phyloP scores from a whole-genome alignment of 2,113 vertebrate genomes.

The Chinchilla lanigera region DNA sequence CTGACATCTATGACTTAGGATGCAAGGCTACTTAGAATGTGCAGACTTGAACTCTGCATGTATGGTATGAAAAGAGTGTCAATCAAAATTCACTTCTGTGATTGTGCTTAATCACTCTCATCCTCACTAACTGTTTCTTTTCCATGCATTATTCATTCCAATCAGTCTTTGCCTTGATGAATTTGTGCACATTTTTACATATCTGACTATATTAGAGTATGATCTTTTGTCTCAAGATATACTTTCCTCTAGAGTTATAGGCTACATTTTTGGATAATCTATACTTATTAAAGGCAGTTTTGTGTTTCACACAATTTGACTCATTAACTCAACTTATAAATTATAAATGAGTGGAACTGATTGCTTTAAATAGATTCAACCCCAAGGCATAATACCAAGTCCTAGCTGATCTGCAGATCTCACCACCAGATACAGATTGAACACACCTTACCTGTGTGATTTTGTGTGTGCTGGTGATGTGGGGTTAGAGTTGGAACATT shows the following conservation, averaged over 20 bases:
- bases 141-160: accelerated
- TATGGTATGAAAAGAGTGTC: accelerated
- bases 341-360: background rate
- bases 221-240: accelerated
- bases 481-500: accelerated
- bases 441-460: background rate
- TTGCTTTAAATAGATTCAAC: accelerated
- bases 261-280: too few relatives aligned
- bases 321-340: background rate
- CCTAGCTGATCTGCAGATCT: too few relatives aligned
- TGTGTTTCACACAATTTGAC: background rate
- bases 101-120: background rate
- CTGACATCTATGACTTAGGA: background rate
- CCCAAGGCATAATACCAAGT: background rate
- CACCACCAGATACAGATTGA: background rate
- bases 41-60: accelerated
- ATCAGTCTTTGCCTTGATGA: background rate
- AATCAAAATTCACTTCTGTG: background rate
- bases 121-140: background rate
- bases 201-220: accelerated
- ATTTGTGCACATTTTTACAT: background rate
- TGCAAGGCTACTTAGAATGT: too few relatives aligned
- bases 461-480: background rate
- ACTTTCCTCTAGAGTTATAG: background rate
- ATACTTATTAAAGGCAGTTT: background rate